These are phyloP conservation scores for Heteropelma amictum DNA, from an alignment of 2,888 invertebrate species.

Conservation along the genomic window DNA sequence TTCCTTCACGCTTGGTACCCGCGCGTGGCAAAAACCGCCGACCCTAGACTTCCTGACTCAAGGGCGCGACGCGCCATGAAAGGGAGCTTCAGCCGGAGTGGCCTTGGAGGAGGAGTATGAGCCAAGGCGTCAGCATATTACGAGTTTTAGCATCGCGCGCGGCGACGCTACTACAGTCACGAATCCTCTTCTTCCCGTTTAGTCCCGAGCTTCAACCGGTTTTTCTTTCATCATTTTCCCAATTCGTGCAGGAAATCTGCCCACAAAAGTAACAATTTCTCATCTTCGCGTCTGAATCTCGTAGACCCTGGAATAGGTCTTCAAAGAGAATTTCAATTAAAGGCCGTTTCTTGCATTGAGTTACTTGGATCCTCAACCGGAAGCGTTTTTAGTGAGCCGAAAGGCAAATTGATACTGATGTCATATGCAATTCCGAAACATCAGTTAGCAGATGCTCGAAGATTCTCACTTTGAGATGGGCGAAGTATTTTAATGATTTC, in stretches of 20 bases:
- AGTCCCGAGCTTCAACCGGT: background rate
- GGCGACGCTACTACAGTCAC: slow-evolving; percentile 26
- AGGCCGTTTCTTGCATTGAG: no score
- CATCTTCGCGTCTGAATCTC: background rate
- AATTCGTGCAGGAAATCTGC: background rate
- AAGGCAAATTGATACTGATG: no score
- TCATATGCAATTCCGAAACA: no score
- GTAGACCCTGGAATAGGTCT: no score
- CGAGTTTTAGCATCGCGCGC: slow-evolving; percentile 35
- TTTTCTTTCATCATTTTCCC: slow-evolving; percentile 5
- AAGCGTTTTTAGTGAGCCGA: no score
- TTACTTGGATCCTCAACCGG: no score
- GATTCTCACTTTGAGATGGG: no score
- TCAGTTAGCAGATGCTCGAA: no score
- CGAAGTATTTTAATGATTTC: no score
- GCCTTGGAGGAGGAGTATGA: slow-evolving; percentile 47
- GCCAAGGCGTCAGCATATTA: slow-evolving; percentile 52
- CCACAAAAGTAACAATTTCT: background rate
- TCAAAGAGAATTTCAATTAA: no score
- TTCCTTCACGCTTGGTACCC: slow-evolving; percentile 65
- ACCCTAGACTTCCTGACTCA: slow-evolving; percentile 52
- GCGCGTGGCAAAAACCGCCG: slow-evolving; percentile 44
- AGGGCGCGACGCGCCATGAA: slow-evolving; percentile 45
- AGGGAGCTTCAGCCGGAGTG: slow-evolving; percentile 44
- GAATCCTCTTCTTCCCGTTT: slow-evolving; percentile 47